Evolutionary conservation across 2,113 vertebrate genomes (phyloP).

Genomic region (Naja naja): DNA sequence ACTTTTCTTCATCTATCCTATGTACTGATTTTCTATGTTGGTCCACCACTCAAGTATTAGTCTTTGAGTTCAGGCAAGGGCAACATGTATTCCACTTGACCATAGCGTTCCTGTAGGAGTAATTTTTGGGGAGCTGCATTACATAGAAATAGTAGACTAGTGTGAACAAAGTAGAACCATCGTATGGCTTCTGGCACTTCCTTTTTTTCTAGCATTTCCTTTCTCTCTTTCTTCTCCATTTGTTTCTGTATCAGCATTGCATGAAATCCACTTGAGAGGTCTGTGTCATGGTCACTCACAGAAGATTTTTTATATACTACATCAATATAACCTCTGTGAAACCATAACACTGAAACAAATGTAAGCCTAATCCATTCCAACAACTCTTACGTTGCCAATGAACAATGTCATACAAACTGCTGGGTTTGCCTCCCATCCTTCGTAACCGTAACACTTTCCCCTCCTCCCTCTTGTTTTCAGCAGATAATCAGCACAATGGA

Average conservation of each 20-base stretch:
- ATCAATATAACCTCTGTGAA: not conserved
- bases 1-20: not conserved
- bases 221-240: not conserved
- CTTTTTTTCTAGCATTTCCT: not conserved
- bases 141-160: not conserved
- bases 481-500: constrained; percentile 99
- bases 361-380: not conserved
- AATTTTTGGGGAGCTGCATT: not conserved
- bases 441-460: constrained; percentile 7
- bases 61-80: not conserved
- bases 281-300: too few relatives aligned
- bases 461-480: constrained; percentile 73
- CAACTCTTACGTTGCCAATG: not conserved
- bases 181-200: not conserved
- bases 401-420: too few relatives aligned
- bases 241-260: too few relatives aligned
- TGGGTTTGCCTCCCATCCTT: not conserved
- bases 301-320: too few relatives aligned
- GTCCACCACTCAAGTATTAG: not conserved
- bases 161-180: not conserved
- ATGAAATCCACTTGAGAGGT: too few relatives aligned
- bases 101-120: not conserved
- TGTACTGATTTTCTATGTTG: not conserved
- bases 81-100: not conserved
- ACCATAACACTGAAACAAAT: not conserved